Conservation (phyloP, 2,797 vertebrate species). For the Cyclura pinguis region DNA sequence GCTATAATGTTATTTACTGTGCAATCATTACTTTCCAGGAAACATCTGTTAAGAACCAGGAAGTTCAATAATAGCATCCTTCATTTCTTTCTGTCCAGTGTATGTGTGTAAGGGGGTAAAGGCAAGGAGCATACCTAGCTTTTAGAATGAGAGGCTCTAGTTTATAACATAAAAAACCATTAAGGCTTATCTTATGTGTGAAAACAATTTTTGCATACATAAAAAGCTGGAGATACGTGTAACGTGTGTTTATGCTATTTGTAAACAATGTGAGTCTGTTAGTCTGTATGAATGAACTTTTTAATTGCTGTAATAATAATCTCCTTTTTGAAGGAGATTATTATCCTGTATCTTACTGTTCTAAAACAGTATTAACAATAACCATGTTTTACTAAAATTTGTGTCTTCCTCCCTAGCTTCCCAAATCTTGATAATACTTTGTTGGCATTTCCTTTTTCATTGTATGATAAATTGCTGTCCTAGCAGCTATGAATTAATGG, state of each 20-base stretch:
- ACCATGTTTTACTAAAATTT: not conserved
- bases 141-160: not conserved
- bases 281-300: not conserved
- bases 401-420: not conserved
- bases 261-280: not conserved
- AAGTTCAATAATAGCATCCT: constrained; percentile 1
- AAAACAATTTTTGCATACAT: not conserved
- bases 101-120: not conserved
- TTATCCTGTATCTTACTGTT: not conserved
- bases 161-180: not conserved
- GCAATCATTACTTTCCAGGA: constrained; percentile 14
- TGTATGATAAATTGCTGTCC: not conserved
- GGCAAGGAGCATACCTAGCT: not conserved
- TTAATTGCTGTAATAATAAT: not conserved
- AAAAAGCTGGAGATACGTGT: not conserved
- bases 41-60: not conserved
- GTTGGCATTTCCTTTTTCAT: not conserved
- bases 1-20: not conserved
- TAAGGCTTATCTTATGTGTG: not conserved
- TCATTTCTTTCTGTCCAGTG: not conserved
- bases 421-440: not conserved
- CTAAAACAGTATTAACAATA: not conserved
- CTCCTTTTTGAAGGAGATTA: not conserved
- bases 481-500: not conserved
- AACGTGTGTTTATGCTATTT: not conserved